Evolutionary conservation across 2,888 invertebrate species (phyloP).

Genomic region (Melipona bicolor): DNA sequence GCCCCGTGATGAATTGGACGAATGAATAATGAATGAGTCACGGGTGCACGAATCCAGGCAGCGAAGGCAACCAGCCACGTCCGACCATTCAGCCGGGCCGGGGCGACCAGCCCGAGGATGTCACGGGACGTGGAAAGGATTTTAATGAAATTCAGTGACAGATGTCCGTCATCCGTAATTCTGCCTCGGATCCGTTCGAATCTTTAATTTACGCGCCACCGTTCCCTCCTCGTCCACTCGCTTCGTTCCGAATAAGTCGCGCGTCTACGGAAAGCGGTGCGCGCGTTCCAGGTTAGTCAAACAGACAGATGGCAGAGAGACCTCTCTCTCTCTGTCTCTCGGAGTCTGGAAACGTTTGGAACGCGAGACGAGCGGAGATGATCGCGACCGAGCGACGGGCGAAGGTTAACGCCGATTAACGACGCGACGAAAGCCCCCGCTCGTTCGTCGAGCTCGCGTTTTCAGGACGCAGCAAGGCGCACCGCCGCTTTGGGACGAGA

Average conservation of each 20-base stretch:
- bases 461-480: not conserved
- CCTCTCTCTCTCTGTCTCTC: too few species aligned
- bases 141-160: constrained; percentile 64
- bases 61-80: constrained; percentile 4
- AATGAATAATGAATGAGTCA: constrained; percentile 65
- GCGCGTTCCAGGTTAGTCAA: not conserved
- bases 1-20: constrained; percentile 54
- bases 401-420: not conserved
- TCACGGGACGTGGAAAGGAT: constrained; percentile 51
- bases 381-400: not conserved
- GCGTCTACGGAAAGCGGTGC: not conserved
- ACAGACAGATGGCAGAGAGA: too few species aligned
- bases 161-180: constrained; percentile 58
- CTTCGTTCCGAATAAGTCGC: not conserved
- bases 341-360: too few species aligned
- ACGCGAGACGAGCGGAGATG: too few species aligned
- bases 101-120: constrained; percentile 37
- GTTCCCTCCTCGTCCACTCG: too few species aligned
- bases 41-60: constrained; percentile 34
- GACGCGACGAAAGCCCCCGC: constrained; percentile 3
- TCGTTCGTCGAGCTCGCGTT: not conserved
- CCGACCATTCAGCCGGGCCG: not conserved
- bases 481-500: not conserved
- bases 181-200: constrained; percentile 29
- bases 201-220: constrained; percentile 23